Conservation (phyloP, 2,113 vertebrate species). For the Myiozetetes cayanensis region DNA sequence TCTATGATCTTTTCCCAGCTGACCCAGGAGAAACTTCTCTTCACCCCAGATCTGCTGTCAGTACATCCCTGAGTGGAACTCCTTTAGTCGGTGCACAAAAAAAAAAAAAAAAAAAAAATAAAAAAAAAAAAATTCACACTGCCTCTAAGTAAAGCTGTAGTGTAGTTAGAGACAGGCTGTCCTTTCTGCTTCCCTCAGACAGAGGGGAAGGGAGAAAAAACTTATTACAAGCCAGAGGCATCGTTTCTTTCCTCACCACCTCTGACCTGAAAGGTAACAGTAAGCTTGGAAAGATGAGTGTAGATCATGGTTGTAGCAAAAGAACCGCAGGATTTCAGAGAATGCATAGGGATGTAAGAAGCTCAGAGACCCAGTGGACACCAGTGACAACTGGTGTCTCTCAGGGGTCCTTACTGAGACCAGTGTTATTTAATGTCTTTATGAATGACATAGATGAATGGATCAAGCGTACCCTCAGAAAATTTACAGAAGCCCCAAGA, state of each 20-base stretch:
- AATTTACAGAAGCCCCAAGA: not conserved
- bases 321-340: not conserved
- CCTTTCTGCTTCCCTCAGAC: not conserved
- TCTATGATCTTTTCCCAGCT: not conserved
- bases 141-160: not conserved
- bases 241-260: not conserved
- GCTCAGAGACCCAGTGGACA: no score
- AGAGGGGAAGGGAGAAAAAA: not conserved
- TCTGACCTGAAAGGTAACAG: not conserved
- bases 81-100: rapidly evolving
- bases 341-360: not conserved
- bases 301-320: not conserved
- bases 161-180: not conserved
- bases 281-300: not conserved
- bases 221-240: not conserved
- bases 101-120: not conserved
- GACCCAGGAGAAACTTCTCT: not conserved
- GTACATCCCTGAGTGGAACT: not conserved
- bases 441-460: not conserved
- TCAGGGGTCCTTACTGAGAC: no score
- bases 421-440: not conserved
- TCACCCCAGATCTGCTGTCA: not conserved
- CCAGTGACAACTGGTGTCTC: no score
- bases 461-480: rapidly evolving
- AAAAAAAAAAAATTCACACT: rapidly evolving